Evolutionary conservation across 2,888 invertebrate genomes (phyloP), one percentile per base, ranked within the genome.

Genomic region (Blomia tropicalis): DNA sequence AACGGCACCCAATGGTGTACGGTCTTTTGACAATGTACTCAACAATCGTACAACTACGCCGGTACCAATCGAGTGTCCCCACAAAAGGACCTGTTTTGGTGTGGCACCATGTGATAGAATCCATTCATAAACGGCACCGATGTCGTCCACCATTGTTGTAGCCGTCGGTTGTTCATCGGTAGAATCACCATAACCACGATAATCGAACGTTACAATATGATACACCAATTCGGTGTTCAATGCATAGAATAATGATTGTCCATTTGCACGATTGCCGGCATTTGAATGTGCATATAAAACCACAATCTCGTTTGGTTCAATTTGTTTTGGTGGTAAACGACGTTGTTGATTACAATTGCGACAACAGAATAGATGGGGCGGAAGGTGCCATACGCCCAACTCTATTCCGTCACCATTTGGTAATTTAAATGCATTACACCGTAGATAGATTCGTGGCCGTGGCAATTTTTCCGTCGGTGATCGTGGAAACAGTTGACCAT

Each of bases 41-140:
- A 43, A 36, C 23, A 64, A 23, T 27, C 58, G 56, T 17, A 65
- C 7, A 2, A 58, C 56, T 2, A 64, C 58, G 1, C 36, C 64
- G n/a, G 65, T 43, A 31, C 64, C 64, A 2, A 64, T 22, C 19
- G 64, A 64, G 23, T 64, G 64, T 27, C 64, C 65, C 64, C 64
- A 64, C 23, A 64, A 4, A n/a, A 65, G 11, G 3, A 64, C 41
- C 30, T 43, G 32, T 19, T 29, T 59, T 11, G 54, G 14, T 2
- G 29, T 36, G n/a, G 58, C 27, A 19, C 30, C 25, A 14, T 44
- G 14, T n/a, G 19, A n/a, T 1, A 29, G 22, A 4, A 64, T 25
- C 43, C 64, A 65, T 3, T 22, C 14, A 23, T 64, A 64, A 4
- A 64, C 58, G 14, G 64, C 64, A 2, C 43, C 30, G 4, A 64